phyloP scores from a whole-genome alignment of 2,113 vertebrate genomes.

The Phyllostomus discolor region DNA sequence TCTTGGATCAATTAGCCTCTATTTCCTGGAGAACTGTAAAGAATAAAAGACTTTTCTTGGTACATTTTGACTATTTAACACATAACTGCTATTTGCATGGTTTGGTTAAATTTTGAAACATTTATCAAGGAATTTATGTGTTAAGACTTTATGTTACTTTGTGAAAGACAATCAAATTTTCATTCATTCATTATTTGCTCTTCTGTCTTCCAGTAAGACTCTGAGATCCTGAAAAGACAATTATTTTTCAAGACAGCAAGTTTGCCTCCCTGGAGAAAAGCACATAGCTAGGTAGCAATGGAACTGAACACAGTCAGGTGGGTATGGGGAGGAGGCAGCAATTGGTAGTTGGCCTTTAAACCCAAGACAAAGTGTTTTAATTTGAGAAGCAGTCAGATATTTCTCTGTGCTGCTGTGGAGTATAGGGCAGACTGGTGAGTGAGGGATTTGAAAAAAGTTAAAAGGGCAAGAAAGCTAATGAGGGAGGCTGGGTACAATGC shows the following conservation, averaged over 20 bases:
- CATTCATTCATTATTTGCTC: neutral
- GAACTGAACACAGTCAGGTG: neutral
- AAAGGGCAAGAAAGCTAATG: neutral
- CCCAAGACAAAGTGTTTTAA: neutral
- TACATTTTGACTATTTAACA: neutral
- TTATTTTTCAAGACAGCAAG: neutral
- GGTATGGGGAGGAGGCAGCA: neutral
- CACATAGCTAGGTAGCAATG: neutral
- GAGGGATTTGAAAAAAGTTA: neutral
- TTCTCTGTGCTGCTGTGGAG: neutral
- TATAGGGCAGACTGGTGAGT: neutral
- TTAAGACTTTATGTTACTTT: slow-evolving; percentile 13
- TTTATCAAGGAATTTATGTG: slow-evolving; percentile 25
- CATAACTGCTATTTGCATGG: neutral
- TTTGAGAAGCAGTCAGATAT: neutral
- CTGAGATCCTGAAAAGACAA: neutral
- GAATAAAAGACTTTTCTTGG: neutral
- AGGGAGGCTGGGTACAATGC: neutral
- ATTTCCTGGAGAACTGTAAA: neutral
- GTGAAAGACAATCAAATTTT: slow-evolving; percentile 11
- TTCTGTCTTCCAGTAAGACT: slow-evolving; percentile 14
- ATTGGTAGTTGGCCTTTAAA: neutral
- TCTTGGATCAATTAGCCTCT: neutral
- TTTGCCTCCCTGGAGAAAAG: neutral
- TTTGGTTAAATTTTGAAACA: neutral